Evolutionary conservation across 2,113 vertebrate species (phyloP).

Genomic region (Ailuropoda melanoleuca): DNA sequence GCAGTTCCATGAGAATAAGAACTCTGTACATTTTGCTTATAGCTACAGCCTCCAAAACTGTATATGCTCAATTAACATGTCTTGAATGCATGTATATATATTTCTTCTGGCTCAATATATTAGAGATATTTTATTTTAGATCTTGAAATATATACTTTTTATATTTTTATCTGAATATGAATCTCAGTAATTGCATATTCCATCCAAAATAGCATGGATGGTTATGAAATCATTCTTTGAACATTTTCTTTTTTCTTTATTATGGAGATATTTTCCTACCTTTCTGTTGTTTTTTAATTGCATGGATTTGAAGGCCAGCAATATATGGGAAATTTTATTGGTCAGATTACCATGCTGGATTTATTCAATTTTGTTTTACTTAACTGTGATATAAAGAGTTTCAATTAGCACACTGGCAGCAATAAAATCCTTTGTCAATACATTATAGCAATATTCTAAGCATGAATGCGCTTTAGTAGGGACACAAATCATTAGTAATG

Average conservation of each 20-base stretch:
- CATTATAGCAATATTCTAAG: slow-evolving; percentile 73
- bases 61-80: not conserved
- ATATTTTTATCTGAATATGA: not conserved
- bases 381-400: slow-evolving; percentile 73
- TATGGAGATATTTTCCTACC: not conserved
- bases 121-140: slow-evolving; percentile 27
- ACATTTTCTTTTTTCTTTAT: slow-evolving; percentile 30
- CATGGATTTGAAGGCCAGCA: slow-evolving; percentile 18
- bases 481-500: slow-evolving; percentile 75
- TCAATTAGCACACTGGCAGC: slow-evolving; percentile 71
- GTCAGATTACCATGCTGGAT: slow-evolving; percentile 22
- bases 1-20: not conserved
- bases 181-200: not conserved
- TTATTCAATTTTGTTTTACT: slow-evolving; percentile 67
- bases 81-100: not conserved
- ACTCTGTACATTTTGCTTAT: not conserved
- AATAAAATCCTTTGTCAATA: slow-evolving; percentile 74
- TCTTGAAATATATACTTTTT: not conserved
- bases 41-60: not conserved
- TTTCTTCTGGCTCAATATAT: not conserved
- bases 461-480: slow-evolving; percentile 63
- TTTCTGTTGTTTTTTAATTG: not conserved
- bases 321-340: slow-evolving; percentile 36
- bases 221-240: not conserved
- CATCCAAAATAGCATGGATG: not conserved